These are phyloP conservation scores for Antedon bifida DNA, from an alignment of 35 echinoderm and acorn worm species.

Conservation along the genomic window DNA sequence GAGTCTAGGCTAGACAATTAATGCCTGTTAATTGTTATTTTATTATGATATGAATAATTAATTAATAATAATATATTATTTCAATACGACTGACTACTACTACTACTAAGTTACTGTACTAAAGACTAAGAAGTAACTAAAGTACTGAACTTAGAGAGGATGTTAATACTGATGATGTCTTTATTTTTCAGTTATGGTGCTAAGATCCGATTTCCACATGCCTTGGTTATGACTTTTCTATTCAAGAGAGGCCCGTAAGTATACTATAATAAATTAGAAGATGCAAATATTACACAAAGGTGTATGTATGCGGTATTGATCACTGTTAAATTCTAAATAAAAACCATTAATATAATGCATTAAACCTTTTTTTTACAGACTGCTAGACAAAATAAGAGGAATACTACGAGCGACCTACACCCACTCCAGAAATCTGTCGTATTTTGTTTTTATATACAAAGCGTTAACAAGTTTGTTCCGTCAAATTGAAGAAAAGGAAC, in stretches of 20 bases:
- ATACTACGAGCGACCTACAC: slow-evolving; percentile 64
- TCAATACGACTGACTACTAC: too few species aligned
- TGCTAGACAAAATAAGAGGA: slow-evolving; percentile 45
- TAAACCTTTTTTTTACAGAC: slow-evolving; percentile 18
- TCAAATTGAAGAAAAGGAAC: slow-evolving; percentile 46
- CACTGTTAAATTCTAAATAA: too few species aligned
- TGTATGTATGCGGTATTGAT: too few species aligned
- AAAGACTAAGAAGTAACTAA: too few species aligned
- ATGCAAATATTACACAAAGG: background rate
- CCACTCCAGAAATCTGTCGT: slow-evolving; percentile 82
- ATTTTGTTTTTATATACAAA: slow-evolving; percentile 92
- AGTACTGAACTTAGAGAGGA: too few species aligned
- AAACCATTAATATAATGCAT: too few species aligned
- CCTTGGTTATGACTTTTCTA: slow-evolving; percentile 95
- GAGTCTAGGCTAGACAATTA: too few species aligned
- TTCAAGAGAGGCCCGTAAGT: slow-evolving; percentile 88
- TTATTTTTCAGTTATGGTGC: slow-evolving; percentile 60
- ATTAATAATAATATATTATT: too few species aligned
- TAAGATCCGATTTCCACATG: slow-evolving; percentile 92
- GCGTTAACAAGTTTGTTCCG: slow-evolving; percentile 44
- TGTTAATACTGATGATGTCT: too few species aligned
- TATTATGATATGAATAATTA: too few species aligned
- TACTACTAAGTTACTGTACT: too few species aligned
- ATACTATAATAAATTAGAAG: background rate
- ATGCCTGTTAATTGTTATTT: too few species aligned